Conservation (phyloP, 2,797 vertebrate species). For the Scolopax rusticola region DNA sequence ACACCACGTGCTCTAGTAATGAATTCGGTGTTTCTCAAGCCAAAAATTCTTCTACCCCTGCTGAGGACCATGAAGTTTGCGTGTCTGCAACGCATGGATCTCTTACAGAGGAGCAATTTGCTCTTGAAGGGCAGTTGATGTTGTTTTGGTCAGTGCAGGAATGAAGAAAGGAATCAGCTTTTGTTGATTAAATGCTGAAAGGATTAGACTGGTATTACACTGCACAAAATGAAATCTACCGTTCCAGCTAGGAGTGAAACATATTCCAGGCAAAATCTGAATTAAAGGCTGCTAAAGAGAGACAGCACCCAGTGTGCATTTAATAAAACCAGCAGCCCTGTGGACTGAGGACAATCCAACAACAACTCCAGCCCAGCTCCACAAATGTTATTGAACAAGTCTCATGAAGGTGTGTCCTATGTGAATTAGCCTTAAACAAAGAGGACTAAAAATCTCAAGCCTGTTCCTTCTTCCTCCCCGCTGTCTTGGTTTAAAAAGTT, state of each 20-base stretch:
- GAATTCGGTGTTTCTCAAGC: not conserved
- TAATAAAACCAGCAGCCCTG: slow-evolving; percentile 59
- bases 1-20: slow-evolving; percentile 34
- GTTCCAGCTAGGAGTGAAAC: slow-evolving; percentile 13
- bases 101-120: slow-evolving; percentile 29
- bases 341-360: slow-evolving; percentile 70
- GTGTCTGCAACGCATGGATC: slow-evolving; percentile 13
- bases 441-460: slow-evolving; percentile 65
- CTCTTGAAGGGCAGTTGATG: not conserved
- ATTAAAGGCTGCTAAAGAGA: slow-evolving; percentile 53
- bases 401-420: slow-evolving; percentile 74
- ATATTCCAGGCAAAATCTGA: slow-evolving; percentile 53
- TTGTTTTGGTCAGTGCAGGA: slow-evolving; percentile 22
- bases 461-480: slow-evolving; percentile 64
- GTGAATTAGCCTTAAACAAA: slow-evolving; percentile 73
- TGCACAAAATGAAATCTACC: not conserved
- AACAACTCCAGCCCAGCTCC: slow-evolving; percentile 67
- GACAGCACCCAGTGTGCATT: slow-evolving; percentile 16
- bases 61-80: slow-evolving; percentile 28
- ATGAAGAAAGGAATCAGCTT: slow-evolving; percentile 13
- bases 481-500: slow-evolving; percentile 73
- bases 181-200: not conserved
- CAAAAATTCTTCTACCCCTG: slow-evolving; percentile 49
- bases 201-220: not conserved
- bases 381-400: slow-evolving; percentile 75